Conservation (phyloP, 2,797 vertebrate genomes). For the Cossypha caffra region DNA sequence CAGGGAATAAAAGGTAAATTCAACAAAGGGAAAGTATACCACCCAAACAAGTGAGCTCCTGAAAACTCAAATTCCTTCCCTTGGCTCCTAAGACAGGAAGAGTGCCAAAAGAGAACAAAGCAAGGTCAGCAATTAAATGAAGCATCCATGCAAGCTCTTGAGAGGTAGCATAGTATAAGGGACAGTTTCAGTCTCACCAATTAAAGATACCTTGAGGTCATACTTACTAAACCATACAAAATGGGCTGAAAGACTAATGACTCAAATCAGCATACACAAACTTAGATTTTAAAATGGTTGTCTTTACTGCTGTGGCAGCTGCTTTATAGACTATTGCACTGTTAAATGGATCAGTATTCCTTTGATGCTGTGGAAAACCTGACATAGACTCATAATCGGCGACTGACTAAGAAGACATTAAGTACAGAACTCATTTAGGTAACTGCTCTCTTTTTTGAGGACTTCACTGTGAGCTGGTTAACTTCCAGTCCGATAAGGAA, state of each 20-base stretch:
- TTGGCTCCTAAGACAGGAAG: background rate
- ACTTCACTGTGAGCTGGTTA: background rate
- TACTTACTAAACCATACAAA: background rate
- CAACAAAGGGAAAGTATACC: background rate
- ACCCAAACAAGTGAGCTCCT: background rate
- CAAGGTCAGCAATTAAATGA: background rate
- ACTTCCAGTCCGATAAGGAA: background rate
- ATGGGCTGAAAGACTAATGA: background rate
- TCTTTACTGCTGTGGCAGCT: constrained; percentile 14
- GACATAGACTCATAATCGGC: background rate
- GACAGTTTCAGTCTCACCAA: background rate
- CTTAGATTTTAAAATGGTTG: background rate
- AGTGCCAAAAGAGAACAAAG: background rate
- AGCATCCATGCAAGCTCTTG: background rate
- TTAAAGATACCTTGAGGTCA: background rate
- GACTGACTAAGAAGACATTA: background rate
- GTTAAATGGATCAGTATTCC: constrained; percentile 5
- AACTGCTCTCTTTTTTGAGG: background rate
- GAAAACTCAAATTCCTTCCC: background rate
- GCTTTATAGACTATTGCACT: background rate
- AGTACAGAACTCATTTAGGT: background rate
- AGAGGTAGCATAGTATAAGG: background rate
- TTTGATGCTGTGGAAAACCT: background rate
- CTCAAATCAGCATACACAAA: background rate
- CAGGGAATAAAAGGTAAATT: background rate